phyloP scores from a whole-genome alignment of 2,797 vertebrate species.

The Notamacropus eugenii region DNA sequence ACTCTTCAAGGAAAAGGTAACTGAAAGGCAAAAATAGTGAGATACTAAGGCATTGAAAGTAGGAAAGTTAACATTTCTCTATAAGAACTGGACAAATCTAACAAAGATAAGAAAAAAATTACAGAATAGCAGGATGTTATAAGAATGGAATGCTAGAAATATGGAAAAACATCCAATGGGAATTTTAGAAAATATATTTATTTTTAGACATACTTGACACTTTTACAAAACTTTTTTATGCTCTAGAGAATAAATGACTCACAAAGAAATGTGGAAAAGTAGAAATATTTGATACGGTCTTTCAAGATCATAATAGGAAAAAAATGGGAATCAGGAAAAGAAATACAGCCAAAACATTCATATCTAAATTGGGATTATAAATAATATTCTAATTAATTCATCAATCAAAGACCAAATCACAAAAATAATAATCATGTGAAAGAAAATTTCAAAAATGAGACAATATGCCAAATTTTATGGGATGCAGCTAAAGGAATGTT shows the following conservation, averaged over 20 bases:
- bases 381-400: neutral
- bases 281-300: neutral
- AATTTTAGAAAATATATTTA: neutral
- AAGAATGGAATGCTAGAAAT: neutral
- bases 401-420: neutral
- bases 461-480: neutral
- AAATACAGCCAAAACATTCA: neutral
- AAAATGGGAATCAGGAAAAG: neutral
- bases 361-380: neutral
- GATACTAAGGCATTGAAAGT: neutral
- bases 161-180: neutral
- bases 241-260: neutral
- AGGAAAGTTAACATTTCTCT: neutral
- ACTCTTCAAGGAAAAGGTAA: neutral
- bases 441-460: neutral
- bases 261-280: neutral
- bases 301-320: neutral
- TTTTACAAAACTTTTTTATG: neutral
- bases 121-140: neutral
- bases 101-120: neutral
- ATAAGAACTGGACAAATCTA: neutral
- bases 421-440: neutral
- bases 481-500: neutral
- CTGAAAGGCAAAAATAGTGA: neutral
- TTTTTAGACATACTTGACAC: neutral